Conservation (phyloP, 2,888 invertebrate genomes). For the Bembecia ichneumoniformis region DNA sequence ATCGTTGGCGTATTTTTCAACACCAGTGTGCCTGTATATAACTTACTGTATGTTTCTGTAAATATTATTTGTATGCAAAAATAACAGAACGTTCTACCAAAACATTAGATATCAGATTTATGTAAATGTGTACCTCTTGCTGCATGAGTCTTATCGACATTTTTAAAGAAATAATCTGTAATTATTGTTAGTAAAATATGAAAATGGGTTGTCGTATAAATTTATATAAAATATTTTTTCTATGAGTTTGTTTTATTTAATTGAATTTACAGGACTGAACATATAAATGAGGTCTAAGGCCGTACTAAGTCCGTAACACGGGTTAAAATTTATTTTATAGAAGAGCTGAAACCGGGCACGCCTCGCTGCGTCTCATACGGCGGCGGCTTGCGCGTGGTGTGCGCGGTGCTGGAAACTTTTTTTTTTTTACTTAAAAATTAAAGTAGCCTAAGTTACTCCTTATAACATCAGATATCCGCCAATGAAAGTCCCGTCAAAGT, state of each 20-base stretch:
- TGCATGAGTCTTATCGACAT: constrained; percentile 24
- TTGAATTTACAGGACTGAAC: background rate
- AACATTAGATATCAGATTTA: background rate
- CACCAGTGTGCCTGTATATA: constrained; percentile 42
- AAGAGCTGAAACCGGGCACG: too few species aligned
- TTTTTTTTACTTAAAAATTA: too few species aligned
- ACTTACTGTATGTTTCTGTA: background rate
- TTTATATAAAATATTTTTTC: constrained; percentile 65
- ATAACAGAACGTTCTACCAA: too few species aligned
- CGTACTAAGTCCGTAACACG: too few species aligned
- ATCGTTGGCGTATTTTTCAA: constrained; percentile 2
- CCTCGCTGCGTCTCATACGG: too few species aligned
- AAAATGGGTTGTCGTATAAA: constrained; percentile 61
- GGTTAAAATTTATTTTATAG: too few species aligned
- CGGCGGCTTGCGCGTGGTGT: too few species aligned
- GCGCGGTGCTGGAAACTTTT: too few species aligned
- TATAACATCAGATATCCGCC: too few species aligned
- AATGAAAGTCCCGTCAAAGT: too few species aligned
- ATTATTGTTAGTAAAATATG: constrained; percentile 17
- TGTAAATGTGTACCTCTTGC: constrained; percentile 7
- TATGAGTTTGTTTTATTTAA: constrained; percentile 25
- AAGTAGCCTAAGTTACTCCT: too few species aligned
- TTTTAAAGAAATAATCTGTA: constrained; percentile 28
- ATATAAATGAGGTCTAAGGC: too few species aligned
- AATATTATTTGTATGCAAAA: background rate